Evolutionary conservation across 2,888 invertebrate species (phyloP), one percentile per base, ranked within the genome.

Genomic region (Listrodromus nycthemerus): DNA sequence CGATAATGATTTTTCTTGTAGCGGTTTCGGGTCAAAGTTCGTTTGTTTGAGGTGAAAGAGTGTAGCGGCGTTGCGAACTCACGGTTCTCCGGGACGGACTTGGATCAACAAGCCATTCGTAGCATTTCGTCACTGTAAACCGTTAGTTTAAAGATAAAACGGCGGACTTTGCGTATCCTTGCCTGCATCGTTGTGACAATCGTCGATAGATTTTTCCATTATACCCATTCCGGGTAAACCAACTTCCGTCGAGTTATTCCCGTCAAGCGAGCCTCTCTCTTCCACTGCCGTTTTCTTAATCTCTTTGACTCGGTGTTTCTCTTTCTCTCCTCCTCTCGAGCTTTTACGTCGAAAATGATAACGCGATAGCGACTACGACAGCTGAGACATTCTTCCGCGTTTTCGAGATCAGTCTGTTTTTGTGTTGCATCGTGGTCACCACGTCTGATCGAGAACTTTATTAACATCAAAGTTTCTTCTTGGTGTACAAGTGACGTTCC

Each of bases 1-100:
- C 52, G 88, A 88, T 89, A 88, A 83, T 83, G 71, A 65, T 79
- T 86, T 85, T 89, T 83, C 86, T 84, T 87, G 84, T 83, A 82
- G 70, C 75, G 66, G 74, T 63, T 24, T 27, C 70, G 78, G 87
- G 87, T 89, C 88, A 84, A 86, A 89, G 89, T 86, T 87, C 83
- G 50, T 77, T 70, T 48, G 48, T 45, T 50, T 63, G 74, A 67
- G 69, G 73, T 80, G 61, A 82, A 80, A 50, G 71, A n/a, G 16
- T 27, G 27, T 19, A 58, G 21, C 37, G 63, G 52, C 21, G 61
- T 19, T 48, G 74, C 52, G n/a, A 21, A 66, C 67, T 74, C 27
- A 21, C 52, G 73, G 58, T 48, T 73, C 65, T 73, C 63, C 65
- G 70, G 13, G 1, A 30, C 58, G 30, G 50, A 50, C 19, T 13